Evolutionary conservation across 2,797 vertebrate species (phyloP), one percentile per base, ranked within the genome.

Genomic region (Gallinago solitaria): DNA sequence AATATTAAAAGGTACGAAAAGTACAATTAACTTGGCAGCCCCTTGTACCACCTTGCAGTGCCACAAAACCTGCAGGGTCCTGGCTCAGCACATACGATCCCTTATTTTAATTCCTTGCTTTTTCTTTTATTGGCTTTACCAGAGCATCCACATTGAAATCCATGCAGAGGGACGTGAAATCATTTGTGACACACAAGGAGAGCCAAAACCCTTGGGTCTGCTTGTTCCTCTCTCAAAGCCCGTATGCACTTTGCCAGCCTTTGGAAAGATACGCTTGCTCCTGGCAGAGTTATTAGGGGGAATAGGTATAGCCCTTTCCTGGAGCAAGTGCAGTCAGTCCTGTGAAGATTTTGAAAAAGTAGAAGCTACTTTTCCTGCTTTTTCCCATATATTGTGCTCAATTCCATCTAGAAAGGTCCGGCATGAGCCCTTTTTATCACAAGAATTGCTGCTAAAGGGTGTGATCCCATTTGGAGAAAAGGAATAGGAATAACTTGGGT

Each of bases 101-200:
- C 35, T 30, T 47, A 4, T 5, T 10, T 11, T 25, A 54, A 57
- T 57, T 65, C 65, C 56, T 21, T 73, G 15, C 24, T 92, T 82
- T 85, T 33, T 70, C 17, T 65, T 87, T 41, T 25, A 11, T 24
- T 23, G 5, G 17, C 21, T 60, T 3, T 23, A 3, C 9, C 4
- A 6, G 25, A 71, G 27, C 25, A 60, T 18, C 48, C 17, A 16
- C 20, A 5, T 9, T 35, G 60, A 85, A 74, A 80, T 25, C 35
- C n/a, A 20, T 1, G 3, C 21, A 80, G 24, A 64, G 20, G 9
- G 25, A 7, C 33, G 41, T 50, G 54, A 70, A 82, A 43, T 59
- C n/a, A 13, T 8, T 45, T 37, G 19, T 48, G 37, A 57, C 12
- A 20, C 0, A 7, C 0, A 4, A 76, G 39, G 28, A 59, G 17